Evolutionary conservation across 2,888 invertebrate species (phyloP).

Genomic region (Protophormia terraenovae): DNA sequence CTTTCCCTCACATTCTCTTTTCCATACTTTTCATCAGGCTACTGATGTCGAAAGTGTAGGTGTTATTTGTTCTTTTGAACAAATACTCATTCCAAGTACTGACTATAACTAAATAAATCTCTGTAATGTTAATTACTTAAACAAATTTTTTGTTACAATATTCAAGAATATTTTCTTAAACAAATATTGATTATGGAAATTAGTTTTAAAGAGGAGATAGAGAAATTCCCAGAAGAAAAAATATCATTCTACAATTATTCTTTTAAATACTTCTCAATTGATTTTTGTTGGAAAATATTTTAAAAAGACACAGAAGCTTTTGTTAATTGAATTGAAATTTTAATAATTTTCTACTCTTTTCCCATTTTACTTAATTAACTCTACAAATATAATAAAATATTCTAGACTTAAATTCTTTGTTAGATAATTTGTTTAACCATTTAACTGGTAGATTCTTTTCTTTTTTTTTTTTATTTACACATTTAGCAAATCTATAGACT

Average conservation of each 20-base stretch:
- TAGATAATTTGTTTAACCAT: constrained; percentile 10
- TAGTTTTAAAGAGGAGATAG: background rate
- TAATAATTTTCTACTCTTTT: background rate
- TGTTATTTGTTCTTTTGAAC: constrained; percentile 32
- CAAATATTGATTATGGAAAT: constrained; percentile 59
- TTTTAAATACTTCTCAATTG: background rate
- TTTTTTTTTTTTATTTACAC: background rate
- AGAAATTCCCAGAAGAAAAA: constrained; percentile 15
- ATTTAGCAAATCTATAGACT: constrained; percentile 16
- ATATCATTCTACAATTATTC: background rate
- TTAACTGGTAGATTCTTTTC: background rate
- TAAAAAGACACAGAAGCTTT: background rate
- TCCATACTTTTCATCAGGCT: background rate
- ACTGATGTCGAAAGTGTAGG: constrained; percentile 27
- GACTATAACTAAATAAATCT: background rate
- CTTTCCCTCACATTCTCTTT: background rate
- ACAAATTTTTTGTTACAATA: constrained; percentile 49
- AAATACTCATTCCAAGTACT: constrained; percentile 18
- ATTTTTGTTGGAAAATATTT: background rate
- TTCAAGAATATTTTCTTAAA: background rate
- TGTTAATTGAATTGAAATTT: background rate
- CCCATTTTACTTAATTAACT: constrained; percentile 33
- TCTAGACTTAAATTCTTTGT: background rate
- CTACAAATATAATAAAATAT: constrained; percentile 49
- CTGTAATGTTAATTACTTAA: constrained; percentile 52